Percentiles rank a stretch among this genome's conserved stretches.
Evolutionary conservation across 2,888 invertebrate genomes (phyloP).

Genomic region (Melangyna quadrimaculata): DNA sequence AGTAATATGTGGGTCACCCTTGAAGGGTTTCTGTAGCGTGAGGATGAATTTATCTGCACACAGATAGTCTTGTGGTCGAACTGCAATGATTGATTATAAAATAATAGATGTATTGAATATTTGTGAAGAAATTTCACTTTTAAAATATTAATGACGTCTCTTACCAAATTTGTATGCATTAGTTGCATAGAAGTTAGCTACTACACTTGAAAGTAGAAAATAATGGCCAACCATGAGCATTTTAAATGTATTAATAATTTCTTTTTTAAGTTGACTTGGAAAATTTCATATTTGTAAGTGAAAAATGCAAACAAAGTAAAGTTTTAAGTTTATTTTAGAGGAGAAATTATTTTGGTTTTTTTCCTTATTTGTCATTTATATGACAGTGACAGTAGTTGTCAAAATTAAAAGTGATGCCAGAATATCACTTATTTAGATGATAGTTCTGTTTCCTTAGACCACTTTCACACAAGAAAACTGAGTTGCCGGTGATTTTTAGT

Average conservation of each 20-base stretch:
- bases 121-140: not conserved
- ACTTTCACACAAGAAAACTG: no score
- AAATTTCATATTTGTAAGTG: constrained; percentile 34
- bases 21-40: constrained; percentile 76
- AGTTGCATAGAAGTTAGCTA: constrained; percentile 38
- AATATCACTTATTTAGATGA: not conserved
- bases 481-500: no score
- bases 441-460: constrained; percentile 18
- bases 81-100: constrained; percentile 62
- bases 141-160: not conserved
- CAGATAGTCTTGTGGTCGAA: constrained; percentile 77
- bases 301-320: constrained; percentile 1
- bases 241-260: constrained; percentile 15
- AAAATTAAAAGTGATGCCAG: constrained; percentile 50
- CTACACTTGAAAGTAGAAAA: constrained; percentile 37
- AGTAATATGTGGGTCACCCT: constrained; percentile 76
- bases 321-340: constrained; percentile 14
- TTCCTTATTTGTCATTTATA: constrained; percentile 35
- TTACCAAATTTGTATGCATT: constrained; percentile 74
- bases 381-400: constrained; percentile 34
- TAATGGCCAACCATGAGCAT: constrained; percentile 40
- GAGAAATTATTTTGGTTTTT: constrained; percentile 66
- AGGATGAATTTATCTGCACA: constrained; percentile 77
- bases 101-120: constrained; percentile 1
- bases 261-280: not conserved